Conservation (phyloP, 2,888 invertebrate species). For the Apodemia zela region DNA sequence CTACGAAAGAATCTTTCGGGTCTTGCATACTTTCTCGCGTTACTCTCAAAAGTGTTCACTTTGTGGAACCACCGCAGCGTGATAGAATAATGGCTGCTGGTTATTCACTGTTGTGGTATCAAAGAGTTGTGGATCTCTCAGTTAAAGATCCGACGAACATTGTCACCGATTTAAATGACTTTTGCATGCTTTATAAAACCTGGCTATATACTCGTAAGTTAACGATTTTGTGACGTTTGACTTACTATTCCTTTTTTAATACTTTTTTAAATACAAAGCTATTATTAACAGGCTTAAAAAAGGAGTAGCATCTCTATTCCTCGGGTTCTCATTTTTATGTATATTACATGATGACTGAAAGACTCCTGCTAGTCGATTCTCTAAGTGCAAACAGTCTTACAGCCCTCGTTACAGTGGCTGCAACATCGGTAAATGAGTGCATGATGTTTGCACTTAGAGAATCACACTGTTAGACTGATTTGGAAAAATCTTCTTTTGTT, state of each 20-base stretch:
- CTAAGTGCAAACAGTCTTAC: too few relatives aligned
- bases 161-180: background rate
- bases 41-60: slow-evolving; percentile 59
- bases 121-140: slow-evolving; percentile 18
- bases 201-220: background rate
- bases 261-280: too few relatives aligned
- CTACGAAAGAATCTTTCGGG: slow-evolving; percentile 59
- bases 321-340: too few relatives aligned
- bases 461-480: too few relatives aligned
- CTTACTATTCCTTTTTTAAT: background rate
- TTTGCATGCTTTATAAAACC: background rate
- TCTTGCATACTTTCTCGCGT: slow-evolving; percentile 49
- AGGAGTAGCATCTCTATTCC: too few relatives aligned
- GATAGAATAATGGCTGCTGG: slow-evolving; percentile 65
- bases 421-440: too few relatives aligned
- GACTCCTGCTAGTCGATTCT: too few relatives aligned
- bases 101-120: slow-evolving; percentile 26
- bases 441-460: too few relatives aligned
- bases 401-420: too few relatives aligned
- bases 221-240: background rate
- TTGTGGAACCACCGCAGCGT: slow-evolving; percentile 62
- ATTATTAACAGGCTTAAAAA: too few relatives aligned
- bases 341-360: too few relatives aligned
- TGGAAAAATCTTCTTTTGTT: too few relatives aligned
- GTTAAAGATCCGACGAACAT: slow-evolving; percentile 9